Base-by-base conservation (phyloP, 2,113 vertebrate species). In the Narcine bancroftii region DNA sequence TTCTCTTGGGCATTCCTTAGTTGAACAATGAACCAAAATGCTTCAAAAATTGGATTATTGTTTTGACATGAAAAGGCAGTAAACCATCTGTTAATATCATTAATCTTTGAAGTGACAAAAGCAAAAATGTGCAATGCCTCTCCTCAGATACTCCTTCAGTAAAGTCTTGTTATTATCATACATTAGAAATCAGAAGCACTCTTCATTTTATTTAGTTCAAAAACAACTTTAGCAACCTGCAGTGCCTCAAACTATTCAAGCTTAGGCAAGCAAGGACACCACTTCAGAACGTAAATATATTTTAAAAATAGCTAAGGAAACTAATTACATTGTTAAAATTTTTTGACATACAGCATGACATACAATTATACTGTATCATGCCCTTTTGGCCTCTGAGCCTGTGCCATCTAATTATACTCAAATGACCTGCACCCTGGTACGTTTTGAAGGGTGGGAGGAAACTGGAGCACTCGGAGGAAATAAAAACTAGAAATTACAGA, bases 31-130 rank as follows among this genome's bases (percentile, higher is more conserved):
- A 66, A 91, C 3, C 26, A 45, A 91, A 66, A 91, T 29, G 6
- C 65, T 69, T 91, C 60, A 69, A 91, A 65, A 91, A 91, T 91
- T 91, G 42, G 63, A 91, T 45, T 33, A 91, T 42, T 42, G 69
- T 91, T 91, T 91, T 91, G 65, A 91, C 71, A 47, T 71, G 89
- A 69, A 91, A 33, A 69, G 63, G 89, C 65, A 69, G 45, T 66
- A 91, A 91, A 66, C 39, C 0, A 71, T 69, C 19, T 47, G 89
- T 65, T 36, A 91, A 91, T 45, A 69, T 6, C 42, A 91, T 29
- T 65, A 66, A 91, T 47, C 36, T 69, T 69, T 66, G 42, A 69
- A 60, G 53, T 71, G 89, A 24, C n/a, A 91, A 65, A 65, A 45
- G 24, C 63, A 91, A 69, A 26, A 45, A 6, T 45, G 17, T 71